Conservation (phyloP, 2,113 vertebrate species). For the Apistogramma diplotaenia region DNA sequence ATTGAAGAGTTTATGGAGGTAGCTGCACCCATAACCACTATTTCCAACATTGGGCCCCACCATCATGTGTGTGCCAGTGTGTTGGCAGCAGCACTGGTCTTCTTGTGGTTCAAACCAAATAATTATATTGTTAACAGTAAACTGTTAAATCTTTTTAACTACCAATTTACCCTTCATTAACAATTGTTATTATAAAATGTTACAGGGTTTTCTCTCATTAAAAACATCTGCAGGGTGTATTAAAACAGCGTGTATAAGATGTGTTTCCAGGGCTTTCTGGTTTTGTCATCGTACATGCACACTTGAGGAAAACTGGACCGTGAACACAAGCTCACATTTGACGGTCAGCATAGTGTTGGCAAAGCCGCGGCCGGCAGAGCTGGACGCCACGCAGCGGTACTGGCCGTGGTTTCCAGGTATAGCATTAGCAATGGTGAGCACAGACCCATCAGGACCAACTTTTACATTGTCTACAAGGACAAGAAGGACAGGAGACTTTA, state of each 20-base stretch:
- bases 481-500: neutral
- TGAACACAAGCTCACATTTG: constrained; percentile 76
- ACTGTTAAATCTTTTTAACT: neutral
- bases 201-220: neutral
- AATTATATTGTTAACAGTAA: neutral
- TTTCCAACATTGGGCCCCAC: neutral
- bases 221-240: neutral
- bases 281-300: neutral
- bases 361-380: constrained; percentile 74
- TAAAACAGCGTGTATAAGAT: neutral
- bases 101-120: neutral
- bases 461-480: constrained; percentile 83
- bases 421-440: constrained; percentile 79
- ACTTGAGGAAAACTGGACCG: neutral
- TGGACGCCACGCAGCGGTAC: constrained; percentile 87
- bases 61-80: neutral
- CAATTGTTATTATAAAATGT: neutral
- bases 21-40: neutral
- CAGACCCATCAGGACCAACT: constrained; percentile 80
- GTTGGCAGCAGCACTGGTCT: neutral
- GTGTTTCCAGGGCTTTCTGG: neutral
- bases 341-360: constrained; percentile 81
- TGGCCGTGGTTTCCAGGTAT: constrained; percentile 83
- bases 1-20: neutral
- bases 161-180: neutral